Evolutionary conservation across 2,797 vertebrate genomes (phyloP), one percentile per base, ranked within the genome.

Genomic region (Anguilla megastoma): DNA sequence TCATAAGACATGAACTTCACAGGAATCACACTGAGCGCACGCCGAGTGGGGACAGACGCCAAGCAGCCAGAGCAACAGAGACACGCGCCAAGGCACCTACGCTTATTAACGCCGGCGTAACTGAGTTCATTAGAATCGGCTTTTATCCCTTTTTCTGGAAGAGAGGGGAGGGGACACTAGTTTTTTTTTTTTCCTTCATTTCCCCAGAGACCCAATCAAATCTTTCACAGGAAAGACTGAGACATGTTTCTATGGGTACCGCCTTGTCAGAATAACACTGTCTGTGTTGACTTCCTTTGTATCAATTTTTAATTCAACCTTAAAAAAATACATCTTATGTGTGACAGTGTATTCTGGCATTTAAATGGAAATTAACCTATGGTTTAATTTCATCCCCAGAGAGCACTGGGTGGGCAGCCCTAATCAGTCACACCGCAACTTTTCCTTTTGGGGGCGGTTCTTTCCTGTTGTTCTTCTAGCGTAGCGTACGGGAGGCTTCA

Each of bases 161-260:
- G 63, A 6, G n/a, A 27, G n/a, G 63, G 60, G n/a, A 84, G 82
- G 82, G 50, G 21, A 24, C n/a, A 1, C 9, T 69, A 9, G 63
- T 27, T 4, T 60, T 16, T 45, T 45, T 36, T 45, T 45, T 45
- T 3, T 41, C 5, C 41, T 45, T 6, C 36, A 50, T 82, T 10
- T 82, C 79, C 79, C 82, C 52, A 54, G 82, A 84, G 9, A 56
- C 48, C 21, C 50, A 84, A 84, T 84, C 82, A 84, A 52, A 84
- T 84, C 30, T 56, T 21, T 52, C 3, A 3, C 3, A 50, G 10
- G 48, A 50, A 71, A 48, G 82, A n/a, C 48, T 33, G 48, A n/a
- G 80, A 84, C 52, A 84, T 79, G 24, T 84, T n/a, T 84, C 45
- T 50, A 8, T 8, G 4, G 24, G 7, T 12, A n/a, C 69, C 9